These are phyloP conservation scores for Argyrosomus regius DNA, from an alignment of 2,797 vertebrate genomes.

Conservation along the genomic window DNA sequence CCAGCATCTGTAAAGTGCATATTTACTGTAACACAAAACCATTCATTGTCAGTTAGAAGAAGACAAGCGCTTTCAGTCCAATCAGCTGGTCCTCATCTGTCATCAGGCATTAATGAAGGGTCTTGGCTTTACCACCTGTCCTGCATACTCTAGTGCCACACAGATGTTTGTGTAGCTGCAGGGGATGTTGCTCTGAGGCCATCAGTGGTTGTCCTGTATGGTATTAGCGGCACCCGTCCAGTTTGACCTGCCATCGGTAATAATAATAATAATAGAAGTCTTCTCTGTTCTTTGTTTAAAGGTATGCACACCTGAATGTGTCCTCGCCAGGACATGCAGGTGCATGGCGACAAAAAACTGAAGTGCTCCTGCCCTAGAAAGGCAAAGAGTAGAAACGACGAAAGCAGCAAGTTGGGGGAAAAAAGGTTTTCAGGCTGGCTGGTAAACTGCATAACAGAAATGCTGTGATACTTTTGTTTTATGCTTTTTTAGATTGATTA, in stretches of 20 bases:
- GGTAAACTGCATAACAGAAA: background rate
- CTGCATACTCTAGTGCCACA: conserved; percentile 48
- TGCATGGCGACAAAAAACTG: conserved; percentile 2
- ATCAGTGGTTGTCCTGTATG: conserved; percentile 14
- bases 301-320: conserved; percentile 63
- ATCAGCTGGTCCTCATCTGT: conserved; percentile 59
- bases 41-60: conserved; percentile 16
- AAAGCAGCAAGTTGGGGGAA: background rate
- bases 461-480: background rate
- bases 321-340: conserved; percentile 37
- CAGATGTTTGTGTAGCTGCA: conserved; percentile 69
- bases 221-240: conserved; percentile 39
- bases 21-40: conserved; percentile 20
- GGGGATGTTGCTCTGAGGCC: conserved; percentile 40
- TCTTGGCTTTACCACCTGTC: conserved; percentile 67
- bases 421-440: background rate
- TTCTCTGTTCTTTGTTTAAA: conserved; percentile 63
- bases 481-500: background rate
- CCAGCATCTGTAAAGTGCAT: background rate
- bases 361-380: background rate
- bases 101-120: conserved; percentile 74
- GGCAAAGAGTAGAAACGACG: background rate
- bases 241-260: conserved; percentile 2
- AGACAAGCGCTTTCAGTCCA: conserved; percentile 24
- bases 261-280: conserved; percentile 30